Evolutionary conservation across 2,113 vertebrate species (phyloP).

Genomic region (Salminus brasiliensis): DNA sequence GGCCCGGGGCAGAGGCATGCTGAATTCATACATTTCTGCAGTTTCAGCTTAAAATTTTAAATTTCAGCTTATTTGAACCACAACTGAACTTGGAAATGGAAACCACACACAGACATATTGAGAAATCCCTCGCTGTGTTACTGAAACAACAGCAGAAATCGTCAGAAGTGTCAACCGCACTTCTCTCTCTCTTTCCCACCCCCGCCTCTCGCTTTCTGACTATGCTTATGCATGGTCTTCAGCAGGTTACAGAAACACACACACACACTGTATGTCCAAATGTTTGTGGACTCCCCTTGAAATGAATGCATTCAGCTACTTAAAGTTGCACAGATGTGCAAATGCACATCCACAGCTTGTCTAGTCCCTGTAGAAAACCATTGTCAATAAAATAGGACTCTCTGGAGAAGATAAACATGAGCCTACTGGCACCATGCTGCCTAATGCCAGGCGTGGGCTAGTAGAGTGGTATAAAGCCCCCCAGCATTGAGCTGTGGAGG

Average conservation of each 20-base stretch:
- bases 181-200: background rate
- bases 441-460: too few relatives aligned
- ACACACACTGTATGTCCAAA: too few relatives aligned
- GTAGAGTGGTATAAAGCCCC: too few relatives aligned
- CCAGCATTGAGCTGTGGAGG: too few relatives aligned
- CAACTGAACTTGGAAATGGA: background rate
- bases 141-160: background rate
- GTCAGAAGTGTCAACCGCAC: background rate
- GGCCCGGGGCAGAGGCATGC: background rate
- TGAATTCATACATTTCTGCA: background rate
- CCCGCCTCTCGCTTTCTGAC: background rate
- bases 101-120: background rate
- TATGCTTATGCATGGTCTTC: background rate
- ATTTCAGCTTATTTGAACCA: background rate
- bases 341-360: too few relatives aligned
- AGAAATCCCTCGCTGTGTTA: background rate
- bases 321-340: too few relatives aligned
- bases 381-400: too few relatives aligned
- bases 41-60: background rate
- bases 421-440: too few relatives aligned
- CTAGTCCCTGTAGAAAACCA: too few relatives aligned
- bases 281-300: too few relatives aligned
- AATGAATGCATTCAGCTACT: too few relatives aligned
- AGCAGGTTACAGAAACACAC: background rate
- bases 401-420: too few relatives aligned